Conservation (phyloP, 2,113 vertebrate species). For the Ramphastos sulfuratus region DNA sequence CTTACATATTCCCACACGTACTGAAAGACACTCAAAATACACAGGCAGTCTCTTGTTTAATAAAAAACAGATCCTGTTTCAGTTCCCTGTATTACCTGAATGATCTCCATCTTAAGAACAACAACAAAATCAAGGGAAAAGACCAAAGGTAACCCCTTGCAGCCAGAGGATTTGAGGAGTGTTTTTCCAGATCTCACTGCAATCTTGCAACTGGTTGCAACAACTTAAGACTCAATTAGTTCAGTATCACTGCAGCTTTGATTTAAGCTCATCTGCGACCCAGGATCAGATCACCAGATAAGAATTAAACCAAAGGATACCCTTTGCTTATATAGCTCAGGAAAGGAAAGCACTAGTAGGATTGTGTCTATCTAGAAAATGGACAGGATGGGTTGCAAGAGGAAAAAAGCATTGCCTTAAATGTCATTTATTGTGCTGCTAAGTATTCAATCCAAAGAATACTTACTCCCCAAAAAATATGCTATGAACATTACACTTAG, state of each 20-base stretch:
- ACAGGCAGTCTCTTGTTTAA: slow-evolving; percentile 25
- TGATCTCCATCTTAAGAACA: not conserved
- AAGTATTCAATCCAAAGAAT: not conserved
- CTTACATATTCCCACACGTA: slow-evolving; percentile 1
- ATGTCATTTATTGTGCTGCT: not conserved
- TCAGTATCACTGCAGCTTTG: not conserved
- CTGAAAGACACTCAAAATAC: slow-evolving; percentile 4
- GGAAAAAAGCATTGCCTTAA: not conserved
- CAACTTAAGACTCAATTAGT: slow-evolving; percentile 2
- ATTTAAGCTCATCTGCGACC: slow-evolving; percentile 16
- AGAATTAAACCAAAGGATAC: not conserved
- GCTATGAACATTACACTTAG: not conserved
- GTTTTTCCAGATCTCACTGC: not conserved
- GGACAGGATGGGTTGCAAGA: not conserved
- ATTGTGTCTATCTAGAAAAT: not conserved
- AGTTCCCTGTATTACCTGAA: slow-evolving; percentile 24
- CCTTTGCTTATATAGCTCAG: not conserved
- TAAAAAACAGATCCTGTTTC: slow-evolving; percentile 16
- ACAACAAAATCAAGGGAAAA: not conserved
- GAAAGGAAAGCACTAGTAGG: not conserved
- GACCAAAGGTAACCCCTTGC: not conserved
- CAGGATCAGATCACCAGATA: slow-evolving; percentile 12
- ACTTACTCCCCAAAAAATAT: not conserved
- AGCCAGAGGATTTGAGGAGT: not conserved
- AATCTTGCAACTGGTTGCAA: not conserved